Percentiles rank a stretch among this genome's conserved stretches.
Conservation (phyloP, 1,140 invertebrate species). For the Ceratoteleas bidentatus region DNA sequence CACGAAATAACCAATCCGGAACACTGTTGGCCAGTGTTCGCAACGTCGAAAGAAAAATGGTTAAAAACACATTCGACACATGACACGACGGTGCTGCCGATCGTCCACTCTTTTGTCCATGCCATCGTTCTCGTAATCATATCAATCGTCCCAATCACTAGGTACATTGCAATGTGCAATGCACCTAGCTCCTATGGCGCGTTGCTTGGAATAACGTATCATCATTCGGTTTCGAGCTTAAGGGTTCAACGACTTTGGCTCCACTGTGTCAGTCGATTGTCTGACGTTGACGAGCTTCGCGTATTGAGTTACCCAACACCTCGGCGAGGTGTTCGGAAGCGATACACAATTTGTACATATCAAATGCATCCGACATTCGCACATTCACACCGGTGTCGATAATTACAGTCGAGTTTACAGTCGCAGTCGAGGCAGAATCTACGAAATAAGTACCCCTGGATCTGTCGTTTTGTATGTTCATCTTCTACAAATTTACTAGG, state of each 20-base stretch:
- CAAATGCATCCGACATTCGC: slow-evolving; percentile 11
- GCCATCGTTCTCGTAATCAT: slow-evolving; percentile 28
- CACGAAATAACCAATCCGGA: no score
- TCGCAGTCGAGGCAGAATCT: slow-evolving; percentile 30
- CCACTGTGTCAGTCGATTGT: slow-evolving; percentile 23
- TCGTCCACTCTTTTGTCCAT: no score
- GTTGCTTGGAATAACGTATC: slow-evolving; percentile 58
- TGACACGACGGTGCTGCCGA: no score
- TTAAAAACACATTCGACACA: no score
- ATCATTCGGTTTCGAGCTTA: slow-evolving; percentile 41
- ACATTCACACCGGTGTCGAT: slow-evolving; percentile 35
- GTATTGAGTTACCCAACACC: slow-evolving; percentile 34
- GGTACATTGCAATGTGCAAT: slow-evolving; percentile 22
- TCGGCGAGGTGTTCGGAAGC: slow-evolving; percentile 29
- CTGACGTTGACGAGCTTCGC: slow-evolving; percentile 36
- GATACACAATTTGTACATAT: slow-evolving; percentile 49
- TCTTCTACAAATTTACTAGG: slow-evolving; percentile 39
- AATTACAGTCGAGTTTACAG: slow-evolving; percentile 49
- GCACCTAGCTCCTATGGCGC: slow-evolving; percentile 38
- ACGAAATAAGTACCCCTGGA: slow-evolving; percentile 28
- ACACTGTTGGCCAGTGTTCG: no score
- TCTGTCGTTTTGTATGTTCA: slow-evolving; percentile 45
- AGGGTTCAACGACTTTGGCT: slow-evolving; percentile 34
- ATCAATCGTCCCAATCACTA: slow-evolving; percentile 13
- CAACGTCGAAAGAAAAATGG: no score